phyloP scores from a whole-genome alignment of 2,797 vertebrate species.

The Halcyon chelicuti region DNA sequence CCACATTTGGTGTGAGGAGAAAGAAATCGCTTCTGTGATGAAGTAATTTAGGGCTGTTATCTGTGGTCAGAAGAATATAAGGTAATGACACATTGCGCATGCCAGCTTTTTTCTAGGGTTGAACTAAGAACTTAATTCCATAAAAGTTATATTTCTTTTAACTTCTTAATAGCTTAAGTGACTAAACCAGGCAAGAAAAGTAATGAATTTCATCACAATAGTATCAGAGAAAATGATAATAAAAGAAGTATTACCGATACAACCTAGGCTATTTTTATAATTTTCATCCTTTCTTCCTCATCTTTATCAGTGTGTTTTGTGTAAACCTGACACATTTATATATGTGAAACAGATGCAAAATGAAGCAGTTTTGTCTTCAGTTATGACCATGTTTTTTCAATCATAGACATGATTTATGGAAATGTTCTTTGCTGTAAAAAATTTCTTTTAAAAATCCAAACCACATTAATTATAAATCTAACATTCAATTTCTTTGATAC shows the following conservation, averaged over 20 bases:
- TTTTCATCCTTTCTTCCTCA: slow-evolving; percentile 76
- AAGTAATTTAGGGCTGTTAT: not conserved
- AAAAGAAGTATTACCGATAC: slow-evolving; percentile 73
- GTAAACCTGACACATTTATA: slow-evolving; percentile 81
- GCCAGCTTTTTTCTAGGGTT: not conserved
- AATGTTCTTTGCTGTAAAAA: slow-evolving; percentile 75
- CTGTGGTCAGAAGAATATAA: slow-evolving; percentile 41
- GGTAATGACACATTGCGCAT: not conserved
- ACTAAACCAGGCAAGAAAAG: slow-evolving; percentile 42
- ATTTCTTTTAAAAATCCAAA: slow-evolving; percentile 72
- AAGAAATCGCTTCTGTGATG: not conserved
- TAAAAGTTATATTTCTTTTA: slow-evolving; percentile 11
- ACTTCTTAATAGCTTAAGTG: slow-evolving; percentile 39
- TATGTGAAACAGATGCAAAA: slow-evolving; percentile 82
- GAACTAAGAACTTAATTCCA: slow-evolving; percentile 5
- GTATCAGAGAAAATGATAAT: slow-evolving; percentile 66
- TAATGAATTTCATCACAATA: slow-evolving; percentile 42
- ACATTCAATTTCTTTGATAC: slow-evolving; percentile 59
- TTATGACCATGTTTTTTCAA: slow-evolving; percentile 79
- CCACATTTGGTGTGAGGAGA: not conserved
- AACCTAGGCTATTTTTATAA: slow-evolving; percentile 73
- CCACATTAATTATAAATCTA: slow-evolving; percentile 78
- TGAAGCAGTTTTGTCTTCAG: slow-evolving; percentile 74
- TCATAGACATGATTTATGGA: slow-evolving; percentile 80
- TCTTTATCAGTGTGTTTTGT: slow-evolving; percentile 80